A percentile compares a stretch with the other conserved stretches of the same genome.
Evolutionary conservation across 1,140 invertebrate genomes (phyloP).

Genomic region (Leptestheria dahalacensis): DNA sequence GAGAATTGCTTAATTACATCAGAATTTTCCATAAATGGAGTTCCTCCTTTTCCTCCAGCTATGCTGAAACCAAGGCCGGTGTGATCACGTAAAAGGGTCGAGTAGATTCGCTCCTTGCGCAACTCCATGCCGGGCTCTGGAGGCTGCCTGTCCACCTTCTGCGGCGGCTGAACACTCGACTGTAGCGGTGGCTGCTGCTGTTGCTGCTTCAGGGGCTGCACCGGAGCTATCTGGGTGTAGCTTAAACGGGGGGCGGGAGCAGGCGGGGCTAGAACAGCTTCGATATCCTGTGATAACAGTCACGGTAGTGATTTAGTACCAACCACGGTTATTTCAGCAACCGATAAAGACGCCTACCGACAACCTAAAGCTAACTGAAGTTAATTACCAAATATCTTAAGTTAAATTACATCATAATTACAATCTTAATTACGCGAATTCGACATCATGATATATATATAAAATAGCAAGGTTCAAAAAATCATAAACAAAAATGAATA

Average conservation of each 20-base stretch:
- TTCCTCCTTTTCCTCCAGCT: slow-evolving; percentile 79
- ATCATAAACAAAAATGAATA: no score
- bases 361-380: no score
- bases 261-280: background rate
- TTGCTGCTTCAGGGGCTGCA: background rate
- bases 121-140: background rate
- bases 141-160: background rate
- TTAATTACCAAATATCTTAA: no score
- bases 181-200: background rate
- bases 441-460: no score
- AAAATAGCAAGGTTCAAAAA: no score
- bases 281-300: no score
- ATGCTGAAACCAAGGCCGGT: slow-evolving; percentile 89
- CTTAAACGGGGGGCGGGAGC: slow-evolving; percentile 2
- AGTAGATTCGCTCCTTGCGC: slow-evolving; percentile 49
- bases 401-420: no score
- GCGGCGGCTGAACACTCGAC: background rate
- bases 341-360: no score
- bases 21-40: slow-evolving; percentile 52
- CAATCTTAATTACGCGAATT: no score
- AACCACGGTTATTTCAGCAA: no score
- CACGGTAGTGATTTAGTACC: no score
- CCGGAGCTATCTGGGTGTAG: background rate
- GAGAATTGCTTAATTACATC: slow-evolving; percentile 38
- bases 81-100: slow-evolving; percentile 76